Evolutionary conservation across 2,888 invertebrate species (phyloP), one percentile per base, ranked within the genome.

Genomic region (Pseudoips prasinana): DNA sequence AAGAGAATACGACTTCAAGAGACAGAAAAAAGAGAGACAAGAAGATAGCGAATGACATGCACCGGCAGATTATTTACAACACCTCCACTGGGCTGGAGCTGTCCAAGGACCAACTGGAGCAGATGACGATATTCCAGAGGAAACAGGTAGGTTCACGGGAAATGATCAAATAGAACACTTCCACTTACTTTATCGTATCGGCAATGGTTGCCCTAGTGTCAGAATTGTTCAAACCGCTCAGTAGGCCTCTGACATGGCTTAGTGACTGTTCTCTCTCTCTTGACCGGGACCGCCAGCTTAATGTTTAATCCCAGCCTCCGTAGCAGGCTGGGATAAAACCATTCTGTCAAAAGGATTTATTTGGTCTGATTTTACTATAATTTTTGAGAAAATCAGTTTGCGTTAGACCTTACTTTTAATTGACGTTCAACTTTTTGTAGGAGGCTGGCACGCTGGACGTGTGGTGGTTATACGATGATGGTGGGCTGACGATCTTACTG

Each of bases 391-490:
- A n/a, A n/a, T n/a, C n/a, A n/a, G n/a, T n/a, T n/a, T n/a, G n/a
- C n/a, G n/a, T n/a, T n/a, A n/a, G n/a, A n/a, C n/a, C n/a, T n/a
- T n/a, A n/a, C n/a, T n/a, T n/a, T n/a, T n/a, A n/a, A n/a, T 14
- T 14, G 14, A 14, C 14, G 14, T 14, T 14, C 5, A 14, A 14
- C 2, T 14, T 3, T 14, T 14, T 35, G 4, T 7, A 96, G 80
- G 92, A 92, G 33, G 91, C 92, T 42, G 96, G 97, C 7, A 93
- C 92, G 0, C 93, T 98, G 24, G 98, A 98, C 82, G 97, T 98
- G 25, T 98, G 97, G 96, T 98, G 98, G 98, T 83, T 98, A 58
- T 98, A 97, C 76, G 98, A 98, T 73, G 98, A 96, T 76, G 95
- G 95, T 65, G 95, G 95, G 30, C 88, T 96, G 24, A 96, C 96